phyloP scores from a whole-genome alignment of 2,113 vertebrate species.

The Asarcornis scutulata region DNA sequence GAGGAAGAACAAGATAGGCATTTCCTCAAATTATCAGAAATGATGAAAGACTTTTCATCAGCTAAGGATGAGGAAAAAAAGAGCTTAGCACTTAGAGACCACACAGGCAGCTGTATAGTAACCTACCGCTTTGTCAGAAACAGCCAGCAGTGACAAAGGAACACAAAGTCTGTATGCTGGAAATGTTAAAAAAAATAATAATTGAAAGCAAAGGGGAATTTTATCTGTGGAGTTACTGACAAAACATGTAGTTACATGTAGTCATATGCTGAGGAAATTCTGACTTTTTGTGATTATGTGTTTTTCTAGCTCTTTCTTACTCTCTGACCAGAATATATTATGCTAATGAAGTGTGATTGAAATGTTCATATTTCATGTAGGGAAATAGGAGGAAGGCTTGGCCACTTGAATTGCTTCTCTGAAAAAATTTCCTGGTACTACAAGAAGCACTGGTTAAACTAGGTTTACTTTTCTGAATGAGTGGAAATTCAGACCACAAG shows the following conservation, averaged over 20 bases:
- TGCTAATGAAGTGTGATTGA: neutral
- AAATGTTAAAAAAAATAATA: neutral
- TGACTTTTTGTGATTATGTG: neutral
- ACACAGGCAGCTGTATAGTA: neutral
- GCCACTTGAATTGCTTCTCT: neutral
- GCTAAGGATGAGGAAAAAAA: neutral
- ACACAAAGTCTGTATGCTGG: neutral
- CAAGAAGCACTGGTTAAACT: neutral
- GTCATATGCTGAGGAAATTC: neutral
- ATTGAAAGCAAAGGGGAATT: neutral
- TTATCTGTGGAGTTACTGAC: neutral
- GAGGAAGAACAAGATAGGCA: neutral
- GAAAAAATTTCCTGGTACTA: neutral
- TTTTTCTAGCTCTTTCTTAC: neutral
- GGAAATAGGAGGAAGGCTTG: neutral
- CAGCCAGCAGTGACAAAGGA: neutral
- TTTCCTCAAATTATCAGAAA: conserved; percentile 39
- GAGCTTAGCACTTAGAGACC: neutral
- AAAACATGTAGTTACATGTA: neutral
- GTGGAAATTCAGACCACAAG: neutral
- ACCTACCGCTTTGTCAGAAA: neutral
- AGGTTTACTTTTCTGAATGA: neutral
- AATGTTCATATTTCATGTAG: neutral
- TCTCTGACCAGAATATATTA: neutral
- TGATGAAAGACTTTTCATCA: conserved; percentile 38